phyloP scores from a whole-genome alignment of 2,888 invertebrate genomes.

The Chrysodeixis includens region DNA sequence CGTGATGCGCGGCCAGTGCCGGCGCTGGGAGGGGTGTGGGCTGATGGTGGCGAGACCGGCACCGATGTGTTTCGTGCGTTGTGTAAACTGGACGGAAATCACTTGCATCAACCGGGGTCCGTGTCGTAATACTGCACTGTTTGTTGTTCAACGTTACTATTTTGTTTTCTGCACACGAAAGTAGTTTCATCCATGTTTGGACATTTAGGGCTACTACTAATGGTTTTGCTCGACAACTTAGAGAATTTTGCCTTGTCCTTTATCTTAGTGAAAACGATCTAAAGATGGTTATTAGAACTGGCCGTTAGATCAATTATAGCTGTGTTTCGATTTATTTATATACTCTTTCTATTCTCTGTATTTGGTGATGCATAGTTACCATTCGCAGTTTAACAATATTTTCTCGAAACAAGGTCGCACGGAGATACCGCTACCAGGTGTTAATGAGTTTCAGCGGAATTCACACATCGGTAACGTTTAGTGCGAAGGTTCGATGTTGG shows the following conservation, averaged over 20 bases:
- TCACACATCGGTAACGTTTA: background rate
- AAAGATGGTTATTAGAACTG: too few relatives aligned
- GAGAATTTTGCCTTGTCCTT: too few relatives aligned
- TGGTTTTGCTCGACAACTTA: too few relatives aligned
- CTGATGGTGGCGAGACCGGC: slow-evolving; percentile 20
- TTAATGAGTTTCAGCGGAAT: slow-evolving; percentile 1
- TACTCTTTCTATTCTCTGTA: background rate
- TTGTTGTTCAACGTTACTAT: background rate
- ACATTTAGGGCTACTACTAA: background rate
- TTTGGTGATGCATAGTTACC: background rate
- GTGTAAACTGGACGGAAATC: slow-evolving; percentile 13
- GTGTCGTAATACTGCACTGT: background rate
- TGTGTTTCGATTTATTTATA: too few relatives aligned
- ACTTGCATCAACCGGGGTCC: slow-evolving; percentile 7
- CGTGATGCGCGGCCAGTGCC: slow-evolving; percentile 9
- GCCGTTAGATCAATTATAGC: too few relatives aligned
- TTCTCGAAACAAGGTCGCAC: background rate
- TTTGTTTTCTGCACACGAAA: background rate
- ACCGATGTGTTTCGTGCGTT: slow-evolving; percentile 3
- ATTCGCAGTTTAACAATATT: background rate
- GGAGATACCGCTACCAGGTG: background rate
- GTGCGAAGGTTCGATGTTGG: background rate
- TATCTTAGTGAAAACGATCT: too few relatives aligned
- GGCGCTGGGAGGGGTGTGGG: slow-evolving; percentile 10
- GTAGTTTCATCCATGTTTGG: too few relatives aligned